These are phyloP conservation scores for Anas georgica DNA, from an alignment of 2,797 vertebrate species.

Conservation along the genomic window DNA sequence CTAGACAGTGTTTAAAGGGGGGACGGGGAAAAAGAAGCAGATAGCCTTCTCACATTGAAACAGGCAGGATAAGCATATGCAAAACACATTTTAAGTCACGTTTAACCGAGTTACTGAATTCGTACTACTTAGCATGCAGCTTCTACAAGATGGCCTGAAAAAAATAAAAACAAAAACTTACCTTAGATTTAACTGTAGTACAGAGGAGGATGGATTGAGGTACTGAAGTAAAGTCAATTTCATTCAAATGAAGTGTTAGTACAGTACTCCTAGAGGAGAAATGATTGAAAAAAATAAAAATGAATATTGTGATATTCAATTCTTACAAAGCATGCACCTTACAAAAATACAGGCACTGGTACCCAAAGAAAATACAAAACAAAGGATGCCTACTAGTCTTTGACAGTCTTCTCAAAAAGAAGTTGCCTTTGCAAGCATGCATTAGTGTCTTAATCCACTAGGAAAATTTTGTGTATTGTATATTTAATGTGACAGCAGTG, in stretches of 20 bases:
- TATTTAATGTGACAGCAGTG: not conserved
- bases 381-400: not conserved
- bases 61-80: not conserved
- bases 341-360: not conserved
- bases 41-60: not conserved
- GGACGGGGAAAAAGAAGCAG: not conserved
- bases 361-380: not conserved
- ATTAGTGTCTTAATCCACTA: slow-evolving; percentile 72
- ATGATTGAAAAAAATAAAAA: not conserved
- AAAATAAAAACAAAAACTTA: not conserved
- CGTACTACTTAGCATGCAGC: not conserved
- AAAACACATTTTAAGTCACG: not conserved
- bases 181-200: not conserved
- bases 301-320: not conserved
- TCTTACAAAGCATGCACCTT: not conserved
- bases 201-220: not conserved
- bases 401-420: not conserved
- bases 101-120: not conserved
- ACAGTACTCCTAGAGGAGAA: not conserved
- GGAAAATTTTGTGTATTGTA: slow-evolving; percentile 57
- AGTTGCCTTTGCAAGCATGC: not conserved
- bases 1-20: not conserved
- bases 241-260: not conserved
- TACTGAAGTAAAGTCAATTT: not conserved
- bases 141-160: not conserved